A percentile compares a stretch with the other conserved stretches of the same genome.
phyloP scores from a whole-genome alignment of 2,888 invertebrate genomes.

The Mythimna lalbum region DNA sequence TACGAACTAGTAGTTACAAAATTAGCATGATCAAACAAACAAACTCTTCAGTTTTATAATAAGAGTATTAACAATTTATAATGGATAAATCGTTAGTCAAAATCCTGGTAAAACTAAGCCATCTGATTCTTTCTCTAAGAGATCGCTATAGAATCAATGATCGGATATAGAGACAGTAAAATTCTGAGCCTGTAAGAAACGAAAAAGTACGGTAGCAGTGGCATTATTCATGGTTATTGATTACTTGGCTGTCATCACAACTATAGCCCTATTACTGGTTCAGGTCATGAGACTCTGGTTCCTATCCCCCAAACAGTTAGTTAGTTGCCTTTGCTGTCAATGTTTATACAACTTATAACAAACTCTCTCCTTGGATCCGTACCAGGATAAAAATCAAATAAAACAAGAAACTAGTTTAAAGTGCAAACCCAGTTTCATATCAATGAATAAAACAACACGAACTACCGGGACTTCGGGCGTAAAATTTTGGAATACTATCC shows the following conservation, averaged over 20 bases:
- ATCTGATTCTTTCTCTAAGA: too few relatives aligned
- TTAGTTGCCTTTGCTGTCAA: neutral
- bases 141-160: too few relatives aligned
- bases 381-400: conserved; percentile 41
- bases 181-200: neutral
- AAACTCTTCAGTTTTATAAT: too few relatives aligned
- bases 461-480: conserved; percentile 21
- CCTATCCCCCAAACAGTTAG: neutral
- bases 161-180: neutral
- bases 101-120: too few relatives aligned
- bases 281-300: neutral
- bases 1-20: too few relatives aligned
- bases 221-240: neutral
- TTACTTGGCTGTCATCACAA: neutral
- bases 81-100: too few relatives aligned
- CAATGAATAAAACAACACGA: conserved; percentile 56
- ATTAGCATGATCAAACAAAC: too few relatives aligned
- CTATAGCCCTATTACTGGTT: too few relatives aligned
- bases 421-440: conserved; percentile 39
- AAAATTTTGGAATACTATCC: conserved; percentile 35
- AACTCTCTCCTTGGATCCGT: conserved; percentile 29
- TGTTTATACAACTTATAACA: conserved; percentile 2
- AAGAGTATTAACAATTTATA: too few relatives aligned
- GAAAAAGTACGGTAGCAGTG: neutral
- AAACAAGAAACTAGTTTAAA: conserved; percentile 43